These are phyloP conservation scores for Mythimna lalbum DNA, from an alignment of 2,888 invertebrate species.

Conservation along the genomic window DNA sequence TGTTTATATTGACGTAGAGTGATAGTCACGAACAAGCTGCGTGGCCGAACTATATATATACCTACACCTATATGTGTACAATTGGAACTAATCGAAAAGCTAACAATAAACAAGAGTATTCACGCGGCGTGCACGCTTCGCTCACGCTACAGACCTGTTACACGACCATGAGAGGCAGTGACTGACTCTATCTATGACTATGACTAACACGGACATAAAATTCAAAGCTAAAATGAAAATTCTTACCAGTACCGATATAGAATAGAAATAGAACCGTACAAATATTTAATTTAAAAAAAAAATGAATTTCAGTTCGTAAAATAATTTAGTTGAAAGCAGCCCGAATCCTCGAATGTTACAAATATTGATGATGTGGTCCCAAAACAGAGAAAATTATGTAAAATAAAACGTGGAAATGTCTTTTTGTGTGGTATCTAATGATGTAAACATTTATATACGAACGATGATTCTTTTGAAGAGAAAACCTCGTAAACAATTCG, in stretches of 20 bases:
- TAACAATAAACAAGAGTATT: slow-evolving; percentile 14
- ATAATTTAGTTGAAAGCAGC: not conserved
- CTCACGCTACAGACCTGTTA: not conserved
- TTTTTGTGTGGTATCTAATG: not conserved
- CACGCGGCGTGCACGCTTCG: not conserved
- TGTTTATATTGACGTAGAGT: slow-evolving; percentile 4
- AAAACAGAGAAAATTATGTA: not conserved
- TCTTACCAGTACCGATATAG: not conserved
- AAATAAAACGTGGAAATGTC: not conserved
- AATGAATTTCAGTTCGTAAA: not conserved
- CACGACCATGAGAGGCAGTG: not conserved
- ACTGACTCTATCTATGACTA: not conserved
- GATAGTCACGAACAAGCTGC: slow-evolving; percentile 24
- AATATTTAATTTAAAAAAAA: not conserved
- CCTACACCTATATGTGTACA: too few species aligned
- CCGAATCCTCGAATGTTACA: not conserved
- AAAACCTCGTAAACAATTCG: slow-evolving; percentile 11
- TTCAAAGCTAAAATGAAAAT: not conserved
- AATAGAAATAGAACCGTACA: not conserved
- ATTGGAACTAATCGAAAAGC: slow-evolving; percentile 4
- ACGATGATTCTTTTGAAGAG: not conserved
- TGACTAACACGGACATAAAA: not conserved
- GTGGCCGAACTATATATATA: slow-evolving; percentile 8
- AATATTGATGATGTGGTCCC: not conserved
- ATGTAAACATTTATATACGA: not conserved